These are phyloP conservation scores for Dinocampus coccinellae DNA, from an alignment of 2,888 invertebrate genomes.

Conservation along the genomic window DNA sequence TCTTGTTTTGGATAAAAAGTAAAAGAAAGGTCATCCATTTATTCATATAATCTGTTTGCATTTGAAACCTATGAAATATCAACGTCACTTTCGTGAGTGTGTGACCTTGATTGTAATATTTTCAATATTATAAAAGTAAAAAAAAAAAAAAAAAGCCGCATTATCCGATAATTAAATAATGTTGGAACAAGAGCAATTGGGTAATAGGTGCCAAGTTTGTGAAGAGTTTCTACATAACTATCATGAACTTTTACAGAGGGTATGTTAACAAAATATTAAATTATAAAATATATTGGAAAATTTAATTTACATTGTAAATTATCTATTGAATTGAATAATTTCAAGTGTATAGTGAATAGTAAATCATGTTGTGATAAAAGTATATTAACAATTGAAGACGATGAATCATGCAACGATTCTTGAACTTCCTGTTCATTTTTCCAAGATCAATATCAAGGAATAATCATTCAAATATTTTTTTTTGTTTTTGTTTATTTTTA, in stretches of 20 bases:
- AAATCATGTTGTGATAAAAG: not conserved
- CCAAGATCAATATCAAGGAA: conserved; percentile 1
- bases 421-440: conserved; percentile 29
- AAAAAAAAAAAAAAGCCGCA: too few relatives aligned
- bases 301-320: not conserved
- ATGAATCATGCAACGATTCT: conserved; percentile 40
- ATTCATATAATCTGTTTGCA: not conserved
- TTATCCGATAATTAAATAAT: conserved; percentile 62
- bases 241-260: conserved; percentile 79
- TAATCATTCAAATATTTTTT: not conserved
- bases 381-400: conserved; percentile 12
- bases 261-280: conserved; percentile 68
- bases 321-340: not conserved
- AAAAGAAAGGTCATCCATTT: conserved; percentile 3
- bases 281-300: conserved; percentile 41
- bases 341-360: not conserved
- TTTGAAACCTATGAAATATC: not conserved
- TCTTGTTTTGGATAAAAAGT: not conserved
- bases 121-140: not conserved
- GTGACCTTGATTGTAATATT: not conserved
- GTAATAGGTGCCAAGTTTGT: conserved; percentile 78
- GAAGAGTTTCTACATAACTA: conserved; percentile 81
- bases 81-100: not conserved
- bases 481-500: conserved; percentile 11
- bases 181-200: conserved; percentile 77